Percentiles rank a stretch among this genome's conserved stretches.
Evolutionary conservation across 2,888 invertebrate genomes (phyloP).

Genomic region (Cybosia mesomella): DNA sequence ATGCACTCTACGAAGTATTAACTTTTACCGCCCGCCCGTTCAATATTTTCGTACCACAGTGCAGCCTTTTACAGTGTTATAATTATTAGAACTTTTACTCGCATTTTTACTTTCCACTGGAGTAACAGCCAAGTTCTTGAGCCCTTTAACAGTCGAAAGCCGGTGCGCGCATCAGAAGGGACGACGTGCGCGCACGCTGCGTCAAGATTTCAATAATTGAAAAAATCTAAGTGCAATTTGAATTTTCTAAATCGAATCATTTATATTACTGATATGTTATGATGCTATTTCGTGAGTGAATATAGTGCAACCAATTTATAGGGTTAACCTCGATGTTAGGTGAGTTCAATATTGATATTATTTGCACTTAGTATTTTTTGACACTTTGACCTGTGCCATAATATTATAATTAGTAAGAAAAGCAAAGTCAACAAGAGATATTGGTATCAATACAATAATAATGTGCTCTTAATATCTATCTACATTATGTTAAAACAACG

Average conservation of each 20-base stretch:
- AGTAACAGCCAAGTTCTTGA: constrained; percentile 55
- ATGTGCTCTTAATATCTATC: too few relatives aligned
- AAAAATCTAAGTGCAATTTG: constrained; percentile 9
- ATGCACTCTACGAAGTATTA: neutral
- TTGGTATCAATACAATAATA: neutral
- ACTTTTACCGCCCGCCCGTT: constrained; percentile 8
- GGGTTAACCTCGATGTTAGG: neutral
- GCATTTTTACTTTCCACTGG: constrained; percentile 74
- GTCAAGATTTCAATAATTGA: constrained; percentile 43
- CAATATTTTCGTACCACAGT: constrained; percentile 10
- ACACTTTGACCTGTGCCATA: too few relatives aligned
- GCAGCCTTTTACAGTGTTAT: constrained; percentile 46
- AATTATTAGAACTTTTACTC: constrained; percentile 69
- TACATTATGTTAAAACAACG: too few relatives aligned
- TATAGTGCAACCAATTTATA: neutral
- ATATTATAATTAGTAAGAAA: neutral
- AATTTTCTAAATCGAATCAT: neutral
- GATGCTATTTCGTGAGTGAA: constrained; percentile 10
- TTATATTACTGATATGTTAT: neutral
- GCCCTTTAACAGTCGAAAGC: constrained; percentile 78
- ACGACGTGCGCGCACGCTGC: constrained; percentile 46
- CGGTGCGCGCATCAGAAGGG: constrained; percentile 50
- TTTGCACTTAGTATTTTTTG: too few relatives aligned
- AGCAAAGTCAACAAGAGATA: too few relatives aligned
- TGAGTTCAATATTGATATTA: neutral